phyloP scores from a whole-genome alignment of 2,797 vertebrate species.

The Sitta carolinensis region DNA sequence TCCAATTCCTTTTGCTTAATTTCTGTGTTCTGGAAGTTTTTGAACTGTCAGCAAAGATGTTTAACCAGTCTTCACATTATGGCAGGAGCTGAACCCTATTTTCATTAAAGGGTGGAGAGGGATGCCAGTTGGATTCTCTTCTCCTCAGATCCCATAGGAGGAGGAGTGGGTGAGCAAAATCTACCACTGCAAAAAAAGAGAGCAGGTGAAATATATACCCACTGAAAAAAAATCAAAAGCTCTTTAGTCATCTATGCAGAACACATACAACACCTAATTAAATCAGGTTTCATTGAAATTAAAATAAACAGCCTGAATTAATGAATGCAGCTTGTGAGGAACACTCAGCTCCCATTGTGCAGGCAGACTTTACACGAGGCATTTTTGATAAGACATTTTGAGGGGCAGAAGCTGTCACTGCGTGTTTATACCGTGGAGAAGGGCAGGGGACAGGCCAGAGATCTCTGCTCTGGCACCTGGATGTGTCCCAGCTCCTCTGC shows the following conservation, averaged over 20 bases:
- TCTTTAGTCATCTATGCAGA: constrained; percentile 14
- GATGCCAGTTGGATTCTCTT: background rate
- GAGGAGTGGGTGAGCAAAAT: background rate
- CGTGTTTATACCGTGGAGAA: rapidly evolving
- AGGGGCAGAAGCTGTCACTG: background rate
- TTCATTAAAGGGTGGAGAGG: background rate
- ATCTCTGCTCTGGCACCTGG: background rate
- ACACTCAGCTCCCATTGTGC: background rate
- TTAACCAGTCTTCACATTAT: background rate
- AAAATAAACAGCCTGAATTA: constrained; percentile 59
- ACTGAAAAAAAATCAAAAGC: background rate
- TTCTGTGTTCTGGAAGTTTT: background rate
- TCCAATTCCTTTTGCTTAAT: constrained; percentile 9
- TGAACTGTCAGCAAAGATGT: background rate
- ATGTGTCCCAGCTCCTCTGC: background rate
- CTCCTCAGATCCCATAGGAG: background rate
- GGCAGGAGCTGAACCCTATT: background rate
- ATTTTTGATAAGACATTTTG: background rate
- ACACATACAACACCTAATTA: constrained; percentile 58
- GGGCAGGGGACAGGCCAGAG: background rate
- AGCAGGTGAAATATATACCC: background rate
- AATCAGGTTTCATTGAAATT: constrained; percentile 64
- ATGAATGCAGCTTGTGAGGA: background rate
- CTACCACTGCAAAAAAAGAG: background rate
- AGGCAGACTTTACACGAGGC: background rate